Evolutionary conservation across 2,113 vertebrate genomes (phyloP).

Genomic region (Atrichornis clamosus): DNA sequence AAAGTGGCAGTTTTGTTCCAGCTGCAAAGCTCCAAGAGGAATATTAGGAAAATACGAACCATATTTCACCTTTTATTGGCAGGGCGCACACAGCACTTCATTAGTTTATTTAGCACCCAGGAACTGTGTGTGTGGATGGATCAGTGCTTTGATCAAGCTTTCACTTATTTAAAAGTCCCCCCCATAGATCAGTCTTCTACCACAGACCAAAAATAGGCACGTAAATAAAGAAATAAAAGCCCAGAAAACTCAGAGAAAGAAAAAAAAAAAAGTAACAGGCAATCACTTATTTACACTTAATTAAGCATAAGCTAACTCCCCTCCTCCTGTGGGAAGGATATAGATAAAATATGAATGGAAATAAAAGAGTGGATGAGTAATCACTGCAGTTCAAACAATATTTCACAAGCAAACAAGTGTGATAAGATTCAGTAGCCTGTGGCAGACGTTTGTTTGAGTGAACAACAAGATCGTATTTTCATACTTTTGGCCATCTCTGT

Average conservation of each 20-base stretch:
- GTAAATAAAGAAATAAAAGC: slow-evolving; percentile 1
- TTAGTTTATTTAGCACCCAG: slow-evolving; percentile 59
- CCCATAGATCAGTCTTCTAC: slow-evolving; percentile 49
- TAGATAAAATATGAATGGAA: slow-evolving; percentile 54
- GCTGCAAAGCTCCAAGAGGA: slow-evolving; percentile 48
- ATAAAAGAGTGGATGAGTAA: slow-evolving; percentile 54
- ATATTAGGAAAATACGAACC: slow-evolving; percentile 52
- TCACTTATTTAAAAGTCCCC: neutral
- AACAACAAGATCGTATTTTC: slow-evolving; percentile 47
- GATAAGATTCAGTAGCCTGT: slow-evolving; percentile 51
- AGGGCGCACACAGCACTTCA: slow-evolving; percentile 16
- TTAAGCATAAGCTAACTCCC: slow-evolving; percentile 72
- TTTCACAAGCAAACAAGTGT: slow-evolving; percentile 36
- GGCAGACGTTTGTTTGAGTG: neutral
- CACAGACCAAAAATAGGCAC: slow-evolving; percentile 7
- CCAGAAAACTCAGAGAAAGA: neutral
- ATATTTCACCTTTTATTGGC: slow-evolving; percentile 47
- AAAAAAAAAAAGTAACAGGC: neutral
- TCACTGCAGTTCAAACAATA: slow-evolving; percentile 17
- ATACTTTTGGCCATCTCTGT: slow-evolving; percentile 40
- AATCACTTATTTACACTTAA: slow-evolving; percentile 73
- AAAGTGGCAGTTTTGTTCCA: slow-evolving; percentile 13
- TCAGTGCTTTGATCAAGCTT: slow-evolving; percentile 52
- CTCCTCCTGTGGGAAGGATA: slow-evolving; percentile 59
- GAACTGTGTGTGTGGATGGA: slow-evolving; percentile 9